Base-by-base conservation (phyloP, 2,113 vertebrate genomes). In the Archocentrus centrarchus region DNA sequence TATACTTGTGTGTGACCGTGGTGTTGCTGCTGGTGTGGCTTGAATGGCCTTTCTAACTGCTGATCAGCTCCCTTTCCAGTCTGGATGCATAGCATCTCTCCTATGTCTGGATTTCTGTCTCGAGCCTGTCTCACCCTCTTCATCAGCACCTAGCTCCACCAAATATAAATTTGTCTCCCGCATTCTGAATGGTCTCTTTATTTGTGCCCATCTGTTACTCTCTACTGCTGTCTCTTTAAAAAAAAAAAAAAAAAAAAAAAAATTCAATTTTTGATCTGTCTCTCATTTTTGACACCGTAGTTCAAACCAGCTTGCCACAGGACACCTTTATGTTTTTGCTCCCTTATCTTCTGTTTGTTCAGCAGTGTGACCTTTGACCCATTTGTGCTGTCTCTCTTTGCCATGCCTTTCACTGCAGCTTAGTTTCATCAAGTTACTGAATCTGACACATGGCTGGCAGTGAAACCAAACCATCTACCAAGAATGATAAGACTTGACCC, bases 401-500 rank as follows among this genome's bases (percentile, higher is more conserved):
- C 80, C 32, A 24, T 15, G 37, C 87, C 93, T 76, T 89, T 90
- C 93, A 92, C 5, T 83, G 39, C 94, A 93, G 80, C 95, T 93
- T 59, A 88, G 85, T 86, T 94, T 47, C 84, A 88, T 59, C 62
- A 88, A 83, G 80, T 82, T 86, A 6, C 79, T 89, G 89, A 95
- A 94, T 86, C 93, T 35, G 89, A 94, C 86, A 87, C 90, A 61
- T 27, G 81, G 66, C 64, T 89, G 87, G 89, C 81, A 59, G 15
- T 84, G 85, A 80, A 92, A 91, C 89, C 92, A 87, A 89, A 84
- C 92, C 94, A 88, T 93, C 92, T 70, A 70, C 59, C 35, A 79
- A 44, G 30, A 41, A 85, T 81, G 95, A 95, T 95, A 93, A 96
- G 76, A 89, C 20, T 22, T n/a, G 27, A 90, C 86, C 88, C n/a